phyloP scores from a whole-genome alignment of 92 coral and sea anemone species.

The Umimayanthus kanabou region DNA sequence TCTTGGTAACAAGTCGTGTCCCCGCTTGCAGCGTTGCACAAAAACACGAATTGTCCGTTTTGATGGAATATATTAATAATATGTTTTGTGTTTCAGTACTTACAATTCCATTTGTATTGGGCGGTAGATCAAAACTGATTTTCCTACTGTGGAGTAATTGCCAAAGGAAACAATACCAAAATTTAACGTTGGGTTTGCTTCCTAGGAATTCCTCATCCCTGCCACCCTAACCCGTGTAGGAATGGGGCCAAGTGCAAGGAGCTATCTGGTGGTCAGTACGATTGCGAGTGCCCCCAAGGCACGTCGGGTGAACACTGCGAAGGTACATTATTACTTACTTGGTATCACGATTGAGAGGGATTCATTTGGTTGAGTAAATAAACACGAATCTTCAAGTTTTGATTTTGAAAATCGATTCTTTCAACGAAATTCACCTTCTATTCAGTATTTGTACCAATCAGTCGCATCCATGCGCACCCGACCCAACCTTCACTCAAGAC shows the following conservation, averaged over 20 bases:
- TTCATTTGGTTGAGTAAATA: no score
- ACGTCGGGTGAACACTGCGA: conserved; percentile 88
- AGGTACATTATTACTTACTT: conserved; percentile 48
- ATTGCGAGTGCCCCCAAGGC: conserved; percentile 83
- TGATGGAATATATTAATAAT: no score
- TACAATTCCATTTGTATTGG: no score
- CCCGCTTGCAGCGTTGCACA: no score
- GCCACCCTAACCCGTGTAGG: conserved; percentile 97
- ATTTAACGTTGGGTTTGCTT: background rate
- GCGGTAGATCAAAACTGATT: no score
- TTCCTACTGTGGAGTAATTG: background rate
- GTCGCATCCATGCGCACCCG: no score
- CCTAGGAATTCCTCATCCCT: conserved; percentile 91
- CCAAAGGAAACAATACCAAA: background rate
- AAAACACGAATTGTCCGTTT: no score
- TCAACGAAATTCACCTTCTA: background rate
- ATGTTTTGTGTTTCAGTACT: no score
- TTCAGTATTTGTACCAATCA: no score
- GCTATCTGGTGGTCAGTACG: conserved; percentile 79
- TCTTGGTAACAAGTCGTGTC: no score
- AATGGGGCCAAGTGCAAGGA: conserved; percentile 87
- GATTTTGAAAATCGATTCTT: background rate
- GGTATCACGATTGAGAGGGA: background rate
- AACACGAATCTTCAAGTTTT: no score
- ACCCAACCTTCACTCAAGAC: no score